These are phyloP conservation scores for Gadopsis bispinosus DNA, from an alignment of 2,797 vertebrate species.

Conservation along the genomic window DNA sequence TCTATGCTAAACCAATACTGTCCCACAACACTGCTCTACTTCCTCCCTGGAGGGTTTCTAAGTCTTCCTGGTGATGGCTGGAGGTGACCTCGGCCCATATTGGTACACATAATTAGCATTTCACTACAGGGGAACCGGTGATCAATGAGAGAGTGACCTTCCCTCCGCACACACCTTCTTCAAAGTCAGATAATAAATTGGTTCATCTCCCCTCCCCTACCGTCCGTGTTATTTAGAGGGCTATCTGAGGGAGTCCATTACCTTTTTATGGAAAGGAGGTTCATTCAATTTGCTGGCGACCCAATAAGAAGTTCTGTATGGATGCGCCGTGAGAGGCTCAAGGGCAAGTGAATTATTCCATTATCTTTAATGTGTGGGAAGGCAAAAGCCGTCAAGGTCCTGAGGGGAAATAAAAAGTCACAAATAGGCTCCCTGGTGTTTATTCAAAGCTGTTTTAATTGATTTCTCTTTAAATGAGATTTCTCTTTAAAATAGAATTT, in stretches of 20 bases:
- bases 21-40: neutral
- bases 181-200: constrained; percentile 79
- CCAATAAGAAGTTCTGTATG: constrained; percentile 73
- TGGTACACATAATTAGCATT: constrained; percentile 72
- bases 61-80: constrained; percentile 35
- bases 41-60: constrained; percentile 25
- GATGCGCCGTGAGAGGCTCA: constrained; percentile 66
- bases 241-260: constrained; percentile 81
- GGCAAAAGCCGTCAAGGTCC: constrained; percentile 59
- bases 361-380: constrained; percentile 76
- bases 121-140: constrained; percentile 60
- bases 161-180: constrained; percentile 51
- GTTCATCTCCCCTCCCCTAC: constrained; percentile 68
- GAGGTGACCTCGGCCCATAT: constrained; percentile 65
- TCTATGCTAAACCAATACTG: constrained; percentile 20
- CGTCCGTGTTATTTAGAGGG: constrained; percentile 81
- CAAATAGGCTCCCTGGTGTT: constrained; percentile 4
- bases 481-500: neutral
- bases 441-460: neutral
- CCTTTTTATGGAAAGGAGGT: constrained; percentile 83
- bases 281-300: constrained; percentile 79
- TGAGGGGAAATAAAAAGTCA: constrained; percentile 39
- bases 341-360: constrained; percentile 84
- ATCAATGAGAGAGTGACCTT: constrained; percentile 81
- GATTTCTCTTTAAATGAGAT: neutral